phyloP scores from a whole-genome alignment of 2,113 vertebrate species.

The Chamaea fasciata region DNA sequence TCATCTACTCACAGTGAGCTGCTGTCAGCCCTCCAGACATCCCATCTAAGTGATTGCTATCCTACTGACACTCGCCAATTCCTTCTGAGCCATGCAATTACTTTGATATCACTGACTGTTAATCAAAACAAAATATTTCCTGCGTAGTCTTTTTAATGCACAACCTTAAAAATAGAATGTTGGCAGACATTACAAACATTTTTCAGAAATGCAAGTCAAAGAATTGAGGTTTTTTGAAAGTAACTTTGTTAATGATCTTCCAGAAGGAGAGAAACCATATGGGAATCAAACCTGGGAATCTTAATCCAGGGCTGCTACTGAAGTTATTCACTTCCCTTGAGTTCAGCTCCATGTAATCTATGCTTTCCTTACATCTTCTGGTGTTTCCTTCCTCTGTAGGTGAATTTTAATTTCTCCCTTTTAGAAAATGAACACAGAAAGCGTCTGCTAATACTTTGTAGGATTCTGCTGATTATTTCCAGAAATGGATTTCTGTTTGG shows the following conservation, averaged over 20 bases:
- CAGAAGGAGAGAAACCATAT: background rate
- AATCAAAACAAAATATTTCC: slow-evolving; percentile 14
- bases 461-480: background rate
- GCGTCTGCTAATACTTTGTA: background rate
- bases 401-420: background rate
- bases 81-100: background rate
- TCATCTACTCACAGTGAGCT: background rate
- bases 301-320: background rate
- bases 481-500: background rate
- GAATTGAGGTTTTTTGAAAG: background rate
- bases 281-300: background rate
- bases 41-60: background rate
- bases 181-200: background rate
- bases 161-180: background rate
- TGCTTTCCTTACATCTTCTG: background rate
- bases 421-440: background rate
- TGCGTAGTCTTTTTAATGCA: background rate
- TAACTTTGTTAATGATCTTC: background rate
- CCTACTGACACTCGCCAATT: background rate
- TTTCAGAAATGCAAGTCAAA: background rate
- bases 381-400: background rate
- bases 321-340: background rate
- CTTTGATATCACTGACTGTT: background rate
- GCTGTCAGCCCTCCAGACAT: background rate
- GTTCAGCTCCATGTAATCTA: background rate